Conservation (phyloP, 2,797 vertebrate genomes). For the Spinus pinus region DNA sequence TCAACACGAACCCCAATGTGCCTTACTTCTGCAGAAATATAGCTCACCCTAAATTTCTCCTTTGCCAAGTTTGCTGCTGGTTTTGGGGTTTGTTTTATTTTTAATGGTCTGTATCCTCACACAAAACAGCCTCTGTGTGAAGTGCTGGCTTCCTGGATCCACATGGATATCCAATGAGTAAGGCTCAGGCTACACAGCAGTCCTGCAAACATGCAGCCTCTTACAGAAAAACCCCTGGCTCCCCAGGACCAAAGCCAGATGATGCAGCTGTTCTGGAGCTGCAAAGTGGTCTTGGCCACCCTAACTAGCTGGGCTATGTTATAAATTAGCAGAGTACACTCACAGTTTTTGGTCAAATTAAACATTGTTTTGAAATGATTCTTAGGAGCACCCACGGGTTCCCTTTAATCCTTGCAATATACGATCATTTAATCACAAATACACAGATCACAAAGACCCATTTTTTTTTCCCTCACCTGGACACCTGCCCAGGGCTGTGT, state of each 20-base stretch:
- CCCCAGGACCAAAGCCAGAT: background rate
- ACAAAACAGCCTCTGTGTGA: background rate
- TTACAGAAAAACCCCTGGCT: background rate
- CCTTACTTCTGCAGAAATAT: background rate
- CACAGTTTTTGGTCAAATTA: background rate
- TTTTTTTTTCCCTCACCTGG: background rate
- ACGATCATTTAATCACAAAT: background rate
- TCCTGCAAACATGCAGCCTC: too few species aligned
- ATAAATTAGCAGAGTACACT: background rate
- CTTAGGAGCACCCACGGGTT: background rate
- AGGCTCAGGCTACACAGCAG: rapidly evolving
- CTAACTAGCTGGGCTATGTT: background rate
- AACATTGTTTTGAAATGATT: background rate
- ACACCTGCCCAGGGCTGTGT: background rate
- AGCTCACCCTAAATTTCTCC: background rate
- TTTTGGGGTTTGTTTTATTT: background rate
- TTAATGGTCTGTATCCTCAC: background rate
- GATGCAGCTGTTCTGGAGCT: background rate
- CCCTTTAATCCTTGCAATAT: background rate
- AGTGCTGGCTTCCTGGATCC: background rate
- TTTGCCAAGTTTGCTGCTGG: background rate
- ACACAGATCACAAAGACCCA: background rate
- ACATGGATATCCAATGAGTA: rapidly evolving
- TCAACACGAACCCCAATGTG: background rate
- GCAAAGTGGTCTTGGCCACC: background rate